These are phyloP conservation scores for Epistrophella euchroma DNA, from an alignment of 2,888 invertebrate species.

Conservation along the genomic window DNA sequence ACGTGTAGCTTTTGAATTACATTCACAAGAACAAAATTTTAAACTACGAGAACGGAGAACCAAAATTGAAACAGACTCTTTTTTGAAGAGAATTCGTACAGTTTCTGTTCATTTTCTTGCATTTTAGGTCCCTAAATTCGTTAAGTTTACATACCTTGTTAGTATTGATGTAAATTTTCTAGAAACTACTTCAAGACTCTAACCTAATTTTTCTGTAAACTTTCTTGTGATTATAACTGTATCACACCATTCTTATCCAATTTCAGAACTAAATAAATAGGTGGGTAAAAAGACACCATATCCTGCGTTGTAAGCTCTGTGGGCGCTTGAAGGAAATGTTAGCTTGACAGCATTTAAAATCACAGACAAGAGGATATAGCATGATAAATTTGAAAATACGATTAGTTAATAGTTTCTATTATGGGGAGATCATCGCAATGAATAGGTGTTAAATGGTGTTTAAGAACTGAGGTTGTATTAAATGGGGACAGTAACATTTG, in stretches of 20 bases:
- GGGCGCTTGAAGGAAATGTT: not conserved
- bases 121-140: too few species aligned
- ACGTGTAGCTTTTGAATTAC: too few species aligned
- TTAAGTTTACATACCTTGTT: too few species aligned
- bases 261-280: not conserved
- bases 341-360: constrained; percentile 1
- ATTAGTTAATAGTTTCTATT: constrained; percentile 38
- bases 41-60: too few species aligned
- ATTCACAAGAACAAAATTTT: too few species aligned
- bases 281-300: not conserved
- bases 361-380: not conserved
- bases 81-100: too few species aligned
- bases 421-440: not conserved
- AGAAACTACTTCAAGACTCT: too few species aligned
- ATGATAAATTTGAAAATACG: constrained; percentile 38
- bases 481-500: not conserved
- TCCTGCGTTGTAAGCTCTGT: not conserved
- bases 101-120: too few species aligned
- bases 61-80: too few species aligned
- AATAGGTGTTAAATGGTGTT: constrained; percentile 18
- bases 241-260: not conserved
- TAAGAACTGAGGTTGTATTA: not conserved
- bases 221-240: not conserved
- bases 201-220: not conserved
- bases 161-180: too few species aligned